Evolutionary conservation across 2,888 invertebrate species (phyloP).

Genomic region (Epirrita christyi): DNA sequence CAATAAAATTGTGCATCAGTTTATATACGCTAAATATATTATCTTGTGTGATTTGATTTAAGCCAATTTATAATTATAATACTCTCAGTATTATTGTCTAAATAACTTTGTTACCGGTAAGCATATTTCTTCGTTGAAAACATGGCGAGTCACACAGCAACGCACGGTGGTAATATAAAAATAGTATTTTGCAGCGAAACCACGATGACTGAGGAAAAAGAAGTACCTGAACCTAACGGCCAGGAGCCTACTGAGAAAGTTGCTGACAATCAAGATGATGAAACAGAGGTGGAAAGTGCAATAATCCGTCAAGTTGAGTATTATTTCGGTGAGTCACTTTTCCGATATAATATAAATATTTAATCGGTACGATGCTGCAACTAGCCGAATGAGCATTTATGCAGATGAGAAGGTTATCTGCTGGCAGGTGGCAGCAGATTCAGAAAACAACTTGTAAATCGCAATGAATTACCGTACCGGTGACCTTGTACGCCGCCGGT

Average conservation of each 20-base stretch:
- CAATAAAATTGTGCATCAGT: constrained; percentile 9
- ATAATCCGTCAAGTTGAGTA: constrained; percentile 89
- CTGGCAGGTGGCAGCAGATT: background rate
- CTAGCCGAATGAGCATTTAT: background rate
- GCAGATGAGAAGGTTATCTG: background rate
- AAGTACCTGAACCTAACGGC: constrained; percentile 62
- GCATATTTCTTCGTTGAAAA: constrained; percentile 1
- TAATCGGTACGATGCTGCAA: background rate
- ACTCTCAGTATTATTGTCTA: background rate
- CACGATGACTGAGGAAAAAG: constrained; percentile 72
- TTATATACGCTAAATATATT: background rate
- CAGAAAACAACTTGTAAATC: background rate
- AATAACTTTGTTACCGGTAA: constrained; percentile 3
- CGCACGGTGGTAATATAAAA: background rate
- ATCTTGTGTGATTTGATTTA: no score
- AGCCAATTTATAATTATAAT: background rate
- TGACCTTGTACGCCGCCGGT: no score
- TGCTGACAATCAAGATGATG: constrained; percentile 49
- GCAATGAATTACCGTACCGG: no score
- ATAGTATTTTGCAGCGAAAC: constrained; percentile 32
- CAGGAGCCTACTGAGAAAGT: constrained; percentile 51
- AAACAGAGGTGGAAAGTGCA: constrained; percentile 79
- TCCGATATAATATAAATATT: constrained; percentile 4
- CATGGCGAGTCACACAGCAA: constrained; percentile 2
- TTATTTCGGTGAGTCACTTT: constrained; percentile 79